phyloP scores from a whole-genome alignment of 2,797 vertebrate genomes.

The Anguilla megastoma region DNA sequence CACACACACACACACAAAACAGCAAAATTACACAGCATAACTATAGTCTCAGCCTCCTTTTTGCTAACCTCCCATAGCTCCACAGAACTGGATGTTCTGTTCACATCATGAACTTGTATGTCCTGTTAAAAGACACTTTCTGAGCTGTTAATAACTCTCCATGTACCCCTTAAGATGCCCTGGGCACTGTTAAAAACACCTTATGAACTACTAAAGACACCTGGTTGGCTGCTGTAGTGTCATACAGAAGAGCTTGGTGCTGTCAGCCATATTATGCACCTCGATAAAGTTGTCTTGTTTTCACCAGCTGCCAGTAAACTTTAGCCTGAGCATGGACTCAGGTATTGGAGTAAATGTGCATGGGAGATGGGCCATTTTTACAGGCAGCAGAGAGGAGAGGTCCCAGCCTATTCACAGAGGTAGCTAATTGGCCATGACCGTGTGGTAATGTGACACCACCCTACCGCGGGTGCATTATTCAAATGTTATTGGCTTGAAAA shows the following conservation, averaged over 20 bases:
- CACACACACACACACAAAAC: not conserved
- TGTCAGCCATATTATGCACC: not conserved
- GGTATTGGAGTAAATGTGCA: not conserved
- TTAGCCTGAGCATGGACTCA: not conserved
- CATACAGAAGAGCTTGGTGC: not conserved
- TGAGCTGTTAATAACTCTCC: no score
- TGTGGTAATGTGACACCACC: not conserved
- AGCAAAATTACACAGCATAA: conserved; percentile 28
- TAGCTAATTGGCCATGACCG: not conserved
- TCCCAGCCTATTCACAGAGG: not conserved
- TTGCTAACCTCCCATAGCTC: conserved; percentile 16
- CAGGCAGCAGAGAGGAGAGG: not conserved
- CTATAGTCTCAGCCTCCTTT: conserved; percentile 32
- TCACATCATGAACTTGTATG: no score
- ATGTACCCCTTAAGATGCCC: no score
- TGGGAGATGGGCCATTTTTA: not conserved
- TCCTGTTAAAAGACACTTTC: no score
- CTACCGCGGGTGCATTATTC: not conserved
- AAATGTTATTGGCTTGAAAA: not conserved
- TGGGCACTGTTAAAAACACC: not conserved
- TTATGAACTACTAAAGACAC: not conserved
- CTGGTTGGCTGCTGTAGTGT: conserved; percentile 23
- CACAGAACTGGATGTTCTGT: not conserved
- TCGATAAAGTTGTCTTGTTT: not conserved
- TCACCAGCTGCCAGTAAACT: not conserved